Evolutionary conservation across 2,888 invertebrate species (phyloP).

Genomic region (Thyatira batis): DNA sequence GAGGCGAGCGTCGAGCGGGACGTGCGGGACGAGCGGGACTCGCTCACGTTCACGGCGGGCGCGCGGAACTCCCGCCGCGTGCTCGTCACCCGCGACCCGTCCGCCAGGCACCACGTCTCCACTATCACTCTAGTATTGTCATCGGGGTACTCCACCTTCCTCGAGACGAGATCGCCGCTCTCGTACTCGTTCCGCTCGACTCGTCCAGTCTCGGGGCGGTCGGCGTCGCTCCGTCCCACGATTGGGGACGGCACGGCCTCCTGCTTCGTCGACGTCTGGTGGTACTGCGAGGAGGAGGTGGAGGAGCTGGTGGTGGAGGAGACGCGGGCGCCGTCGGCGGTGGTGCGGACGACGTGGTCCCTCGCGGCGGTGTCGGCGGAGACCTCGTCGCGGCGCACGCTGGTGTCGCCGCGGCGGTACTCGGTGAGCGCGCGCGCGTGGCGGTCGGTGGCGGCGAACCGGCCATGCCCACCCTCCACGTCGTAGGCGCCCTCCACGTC

Average conservation of each 20-base stretch:
- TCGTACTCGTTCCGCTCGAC: conserved; percentile 37
- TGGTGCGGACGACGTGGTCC: conserved; percentile 64
- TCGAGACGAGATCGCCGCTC: conserved; percentile 78
- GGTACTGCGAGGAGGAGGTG: conserved; percentile 57
- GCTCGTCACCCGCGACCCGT: conserved; percentile 86
- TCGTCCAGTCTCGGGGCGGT: conserved; percentile 34
- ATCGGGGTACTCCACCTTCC: conserved; percentile 84
- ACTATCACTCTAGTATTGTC: conserved; percentile 85
- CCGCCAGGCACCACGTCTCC: conserved; percentile 85
- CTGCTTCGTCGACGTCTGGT: conserved; percentile 59
- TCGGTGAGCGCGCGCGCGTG: conserved; percentile 80
- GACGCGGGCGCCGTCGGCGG: conserved; percentile 65
- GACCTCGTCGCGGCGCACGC: conserved; percentile 65
- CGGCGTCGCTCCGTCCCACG: conserved; percentile 45
- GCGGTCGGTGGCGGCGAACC: conserved; percentile 85
- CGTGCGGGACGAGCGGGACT: too few species aligned
- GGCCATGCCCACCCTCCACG: conserved; percentile 84
- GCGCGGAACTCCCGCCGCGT: conserved; percentile 85
- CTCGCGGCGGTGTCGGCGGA: conserved; percentile 61
- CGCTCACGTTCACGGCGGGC: conserved; percentile 51
- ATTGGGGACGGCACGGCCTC: conserved; percentile 62
- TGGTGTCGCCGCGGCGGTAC: conserved; percentile 68
- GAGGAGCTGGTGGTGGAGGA: conserved; percentile 67
- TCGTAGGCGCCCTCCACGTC: conserved; percentile 85
- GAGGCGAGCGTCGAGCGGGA: too few species aligned